Base-by-base conservation (phyloP, 2,888 invertebrate species). In the Drosophila anomalipes region DNA sequence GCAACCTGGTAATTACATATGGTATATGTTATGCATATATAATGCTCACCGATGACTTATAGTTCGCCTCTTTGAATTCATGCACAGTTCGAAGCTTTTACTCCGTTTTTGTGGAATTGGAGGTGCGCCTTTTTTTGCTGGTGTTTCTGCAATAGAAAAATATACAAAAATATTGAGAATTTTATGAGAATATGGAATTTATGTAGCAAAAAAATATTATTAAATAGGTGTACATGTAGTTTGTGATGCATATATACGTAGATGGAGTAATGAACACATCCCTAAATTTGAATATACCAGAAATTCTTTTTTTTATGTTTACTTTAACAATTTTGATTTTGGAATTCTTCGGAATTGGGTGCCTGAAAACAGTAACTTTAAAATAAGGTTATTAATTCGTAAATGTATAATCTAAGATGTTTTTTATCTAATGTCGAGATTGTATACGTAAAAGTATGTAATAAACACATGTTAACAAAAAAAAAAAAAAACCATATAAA, bases 71-170 rank as follows among this genome's bases (percentile, higher is more conserved):
- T 95, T 95, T 95, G 96, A 97, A 97, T 96, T 97, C 97, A 97
- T 97, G 96, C 97, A 97, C 97, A 96, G 96, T 96, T 95, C 95
- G 95, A 93, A 94, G 94, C 94, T 94, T 94, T 94, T 95, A 94
- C 94, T 95, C 95, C 95, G 95, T 95, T 95, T 95, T 95, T 95
- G 95, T 93, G 93, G 94, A 94, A 94, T 94, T 95, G 95, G 95
- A 94, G 95, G 95, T 95, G 95, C 97, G 97, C 96, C 96, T 96
- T 97, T 96, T 96, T 97, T 97, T 97, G 97, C 97, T 97, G 97
- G 96, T 97, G 96, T 97, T 96, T 97, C 97, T 97, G 95, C 1
- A 96, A 96, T 89, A 93, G 82, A 73, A 84, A 81, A 51, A 63
- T n/a, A 16, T 12, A 19, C 39, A 39, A 51, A 44, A 30, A 32